Evolutionary conservation across 2,113 vertebrate genomes (phyloP), one percentile per base, ranked within the genome.

Genomic region (Holacanthus passer): DNA sequence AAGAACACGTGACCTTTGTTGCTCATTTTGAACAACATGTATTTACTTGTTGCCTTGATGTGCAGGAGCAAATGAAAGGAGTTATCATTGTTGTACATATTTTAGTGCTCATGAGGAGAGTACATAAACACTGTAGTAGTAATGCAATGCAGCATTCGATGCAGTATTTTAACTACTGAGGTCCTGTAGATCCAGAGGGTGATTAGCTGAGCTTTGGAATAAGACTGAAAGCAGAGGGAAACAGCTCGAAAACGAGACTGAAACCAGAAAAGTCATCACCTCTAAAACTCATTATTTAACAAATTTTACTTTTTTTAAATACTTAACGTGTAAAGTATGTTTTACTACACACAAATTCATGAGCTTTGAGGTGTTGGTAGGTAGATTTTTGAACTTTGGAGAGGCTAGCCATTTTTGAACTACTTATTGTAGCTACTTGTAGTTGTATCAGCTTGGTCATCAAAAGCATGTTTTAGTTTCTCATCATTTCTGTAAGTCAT

Each of bases 1-100:
- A 81, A 72, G 73, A 74, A 43, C 45, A 50, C 37, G 64, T 65
- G 59, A 50, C 53, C 63, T 65, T 77, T 76, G 53, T 70, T 77
- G 29, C 63, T 76, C 17, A 39, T 79, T 81, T 79, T 65, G 19
- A 81, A 43, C 12, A 35, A 55, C 70, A 43, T 31, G 59, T 43
- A 65, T 69, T 63, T 27, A 74, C 27, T 47, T 69, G 66, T 52
- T 62, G 63, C 53, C 55, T 63, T 71, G 39, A 50, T 48, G 48
- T 39, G 56, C 12, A 70, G 31, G 56, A 32, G 31, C 65, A 62
- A 67, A 31, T 17, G n/a, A n/a, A 50, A 7, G 35, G 10, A 55
- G 24, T 24, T 22, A 16, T 20, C 35, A 31, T 43, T 7, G 43
- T 56, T 60, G 19, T 60, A 12, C 8, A 31, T 6, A 2, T 12